Evolutionary conservation across 2,113 vertebrate species (phyloP), one percentile per base, ranked within the genome.

Genomic region (Dryoscopus gambensis): DNA sequence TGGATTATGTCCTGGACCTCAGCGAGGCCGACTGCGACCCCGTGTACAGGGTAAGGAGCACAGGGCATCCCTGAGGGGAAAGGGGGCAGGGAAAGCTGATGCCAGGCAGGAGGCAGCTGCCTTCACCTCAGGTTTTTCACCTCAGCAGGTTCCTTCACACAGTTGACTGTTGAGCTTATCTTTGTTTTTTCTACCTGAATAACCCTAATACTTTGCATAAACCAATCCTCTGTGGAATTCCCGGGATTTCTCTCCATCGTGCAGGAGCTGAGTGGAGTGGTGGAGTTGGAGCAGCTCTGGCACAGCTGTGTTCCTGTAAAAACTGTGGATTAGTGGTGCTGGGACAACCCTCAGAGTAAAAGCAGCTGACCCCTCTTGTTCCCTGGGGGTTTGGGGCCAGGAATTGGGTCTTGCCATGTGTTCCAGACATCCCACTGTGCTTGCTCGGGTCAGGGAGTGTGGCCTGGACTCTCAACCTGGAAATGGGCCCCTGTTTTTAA

Each of bases 21-120:
- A 98, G 97, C 0, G 98, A 97, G 44, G 97, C 98, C 1, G 98
- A 98, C 93, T 98, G 97, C 1, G 98, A 98, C 55, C 98, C 98
- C 0, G 98, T 98, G 17, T 98, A 98, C 80, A 98, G 97, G 98
- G 98, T 98, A 42, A 62, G 75, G 28, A 47, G 4, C 0, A 2
- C 0, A 5, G 7, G 2, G 1, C 23, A 4, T 55, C 35, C 62
- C 69, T 40, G 28, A 21, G 46, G 53, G 53, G 53, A 31, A 55
- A 10, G 33, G 10, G 15, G 30, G 6, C 15, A 16, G 56, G 60
- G 42, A 53, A 17, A 33, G 33, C 35, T 11, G 21, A 5, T 33
- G 15, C 40, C 55, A 33, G 39, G 39, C 24, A 50, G 42, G 57
- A 31, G 49, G 47, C 37, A 62, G 46, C 74, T 67, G 56, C 85